These are phyloP conservation scores for Leptinotarsa texana DNA, from an alignment of 1,140 invertebrate genomes.

Conservation along the genomic window DNA sequence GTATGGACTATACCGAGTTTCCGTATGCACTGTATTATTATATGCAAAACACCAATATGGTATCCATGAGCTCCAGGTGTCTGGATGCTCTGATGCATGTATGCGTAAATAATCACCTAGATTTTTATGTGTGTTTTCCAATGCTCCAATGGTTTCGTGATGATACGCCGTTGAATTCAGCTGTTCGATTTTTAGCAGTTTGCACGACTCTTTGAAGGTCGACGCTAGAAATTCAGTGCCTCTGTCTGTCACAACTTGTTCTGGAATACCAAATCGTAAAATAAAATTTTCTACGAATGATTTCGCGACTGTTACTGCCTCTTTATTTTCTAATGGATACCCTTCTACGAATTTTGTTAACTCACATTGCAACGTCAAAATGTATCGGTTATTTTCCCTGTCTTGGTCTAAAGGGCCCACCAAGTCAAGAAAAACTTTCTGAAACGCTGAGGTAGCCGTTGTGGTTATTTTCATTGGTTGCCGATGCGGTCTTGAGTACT, in stretches of 20 bases:
- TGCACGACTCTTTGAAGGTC: conserved; percentile 34
- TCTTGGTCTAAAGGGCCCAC: conserved; percentile 37
- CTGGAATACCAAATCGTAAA: conserved; percentile 40
- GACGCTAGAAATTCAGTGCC: conserved; percentile 36
- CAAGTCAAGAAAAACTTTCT: conserved; percentile 38
- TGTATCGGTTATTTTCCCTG: conserved; percentile 33
- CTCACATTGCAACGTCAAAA: conserved; percentile 37
- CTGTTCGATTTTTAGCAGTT: conserved; percentile 39
- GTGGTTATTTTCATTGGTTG: conserved; percentile 34
- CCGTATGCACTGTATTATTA: conserved; percentile 37
- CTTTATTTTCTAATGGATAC: conserved; percentile 28
- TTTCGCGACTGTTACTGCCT: conserved; percentile 31
- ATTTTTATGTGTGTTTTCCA: conserved; percentile 46
- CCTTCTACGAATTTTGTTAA: conserved; percentile 37
- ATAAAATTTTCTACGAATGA: conserved; percentile 44
- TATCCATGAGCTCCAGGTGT: conserved; percentile 41
- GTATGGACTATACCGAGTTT: conserved; percentile 37
- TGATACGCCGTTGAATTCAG: conserved; percentile 44
- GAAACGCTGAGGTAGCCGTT: conserved; percentile 31
- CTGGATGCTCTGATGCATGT: conserved; percentile 29
- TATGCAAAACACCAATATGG: conserved; percentile 41
- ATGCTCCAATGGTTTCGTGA: conserved; percentile 38
- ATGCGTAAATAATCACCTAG: conserved; percentile 40
- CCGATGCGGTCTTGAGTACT: conserved; percentile 31
- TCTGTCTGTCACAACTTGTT: conserved; percentile 36